A percentile compares a stretch with the other conserved stretches of the same genome.
Conservation (phyloP, 2,797 vertebrate genomes). For the Synanceia verrucosa region DNA sequence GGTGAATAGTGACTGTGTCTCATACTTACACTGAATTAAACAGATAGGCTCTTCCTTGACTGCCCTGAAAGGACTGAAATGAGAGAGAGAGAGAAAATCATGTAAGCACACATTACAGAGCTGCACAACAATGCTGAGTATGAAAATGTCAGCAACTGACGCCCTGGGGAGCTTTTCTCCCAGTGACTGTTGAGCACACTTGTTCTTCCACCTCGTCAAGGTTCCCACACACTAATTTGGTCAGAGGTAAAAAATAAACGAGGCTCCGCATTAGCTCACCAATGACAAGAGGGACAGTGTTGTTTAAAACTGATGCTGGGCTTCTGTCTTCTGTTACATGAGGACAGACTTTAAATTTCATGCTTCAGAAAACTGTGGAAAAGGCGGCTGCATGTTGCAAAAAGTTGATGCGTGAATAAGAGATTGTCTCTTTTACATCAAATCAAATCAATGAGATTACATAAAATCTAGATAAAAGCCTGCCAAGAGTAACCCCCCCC, state of each 20-base stretch:
- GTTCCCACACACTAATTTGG: constrained; percentile 42
- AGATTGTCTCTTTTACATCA: neutral
- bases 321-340: neutral
- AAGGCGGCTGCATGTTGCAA: no score
- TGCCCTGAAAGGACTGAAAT: constrained; percentile 96
- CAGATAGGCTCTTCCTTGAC: constrained; percentile 98
- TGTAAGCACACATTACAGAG: constrained; percentile 29
- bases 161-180: constrained; percentile 33
- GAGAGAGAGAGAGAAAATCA: constrained; percentile 44
- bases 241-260: constrained; percentile 29
- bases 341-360: neutral
- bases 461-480: constrained; percentile 1
- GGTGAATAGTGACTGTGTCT: neutral
- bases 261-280: constrained; percentile 10
- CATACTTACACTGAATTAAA: constrained; percentile 98
- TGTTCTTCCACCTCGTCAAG: constrained; percentile 44
- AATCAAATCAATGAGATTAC: neutral
- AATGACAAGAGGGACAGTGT: neutral
- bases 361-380: neutral
- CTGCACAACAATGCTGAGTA: constrained; percentile 6
- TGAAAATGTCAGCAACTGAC: constrained; percentile 34
- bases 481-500: neutral
- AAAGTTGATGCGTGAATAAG: no score
- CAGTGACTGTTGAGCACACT: constrained; percentile 12
- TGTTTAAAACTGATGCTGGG: neutral